Evolutionary conservation across 2,113 vertebrate genomes (phyloP).

Genomic region (Hemichromis elongatus): DNA sequence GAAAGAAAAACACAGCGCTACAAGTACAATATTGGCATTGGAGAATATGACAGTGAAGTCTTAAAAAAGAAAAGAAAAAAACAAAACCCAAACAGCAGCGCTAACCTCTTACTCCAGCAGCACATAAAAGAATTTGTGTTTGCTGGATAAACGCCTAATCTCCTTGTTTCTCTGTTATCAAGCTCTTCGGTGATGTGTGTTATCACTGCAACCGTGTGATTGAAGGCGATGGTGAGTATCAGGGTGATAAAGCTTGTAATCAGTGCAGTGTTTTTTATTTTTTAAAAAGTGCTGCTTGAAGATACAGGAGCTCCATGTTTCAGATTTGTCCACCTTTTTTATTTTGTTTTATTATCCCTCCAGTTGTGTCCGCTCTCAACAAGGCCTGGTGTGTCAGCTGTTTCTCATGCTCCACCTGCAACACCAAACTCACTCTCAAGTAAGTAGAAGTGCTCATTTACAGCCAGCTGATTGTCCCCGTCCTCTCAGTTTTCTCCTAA

Average conservation of each 20-base stretch:
- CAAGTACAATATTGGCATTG: neutral
- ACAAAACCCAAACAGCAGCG: neutral
- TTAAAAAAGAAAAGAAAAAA: neutral
- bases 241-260: neutral
- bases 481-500: neutral
- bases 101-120: neutral
- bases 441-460: slow-evolving; percentile 72
- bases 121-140: neutral
- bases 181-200: slow-evolving; percentile 98
- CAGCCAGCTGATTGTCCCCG: neutral
- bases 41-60: neutral
- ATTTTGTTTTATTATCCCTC: neutral
- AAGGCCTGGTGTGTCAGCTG: slow-evolving; percentile 99
- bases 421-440: slow-evolving; percentile 98
- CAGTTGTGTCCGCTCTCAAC: slow-evolving; percentile 97
- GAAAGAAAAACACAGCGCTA: neutral
- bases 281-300: neutral
- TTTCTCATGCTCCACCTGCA: slow-evolving; percentile 98
- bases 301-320: neutral
- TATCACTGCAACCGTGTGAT: slow-evolving; percentile 99
- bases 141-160: neutral
- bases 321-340: neutral
- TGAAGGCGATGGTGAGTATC: slow-evolving; percentile 92
- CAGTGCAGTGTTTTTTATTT: neutral
- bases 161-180: slow-evolving; percentile 12